Conservation (phyloP, 2,888 invertebrate genomes). For the Dusona sp. region DNA sequence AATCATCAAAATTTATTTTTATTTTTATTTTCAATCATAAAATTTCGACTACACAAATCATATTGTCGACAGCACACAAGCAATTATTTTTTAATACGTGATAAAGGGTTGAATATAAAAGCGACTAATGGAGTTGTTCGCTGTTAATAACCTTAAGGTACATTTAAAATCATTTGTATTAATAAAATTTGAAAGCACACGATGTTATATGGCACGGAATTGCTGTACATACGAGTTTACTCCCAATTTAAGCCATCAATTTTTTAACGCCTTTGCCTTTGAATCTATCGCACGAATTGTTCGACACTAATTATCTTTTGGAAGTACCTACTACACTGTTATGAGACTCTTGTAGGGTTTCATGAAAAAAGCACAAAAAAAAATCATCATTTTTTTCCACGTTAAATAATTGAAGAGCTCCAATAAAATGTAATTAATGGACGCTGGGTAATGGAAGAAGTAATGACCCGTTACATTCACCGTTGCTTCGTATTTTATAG, state of each 20-base stretch:
- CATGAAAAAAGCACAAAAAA: neutral
- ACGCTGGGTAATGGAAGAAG: constrained; percentile 13
- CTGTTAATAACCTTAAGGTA: neutral
- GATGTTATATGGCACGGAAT: neutral
- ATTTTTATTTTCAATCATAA: neutral
- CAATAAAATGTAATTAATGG: constrained; percentile 15
- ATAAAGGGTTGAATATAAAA: neutral
- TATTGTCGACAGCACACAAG: neutral
- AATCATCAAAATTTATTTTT: neutral
- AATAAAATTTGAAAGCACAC: neutral
- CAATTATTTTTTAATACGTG: neutral
- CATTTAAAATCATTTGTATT: neutral
- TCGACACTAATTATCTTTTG: neutral
- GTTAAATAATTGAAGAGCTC: neutral
- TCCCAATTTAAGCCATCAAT: neutral
- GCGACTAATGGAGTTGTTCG: neutral
- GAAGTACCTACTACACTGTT: neutral
- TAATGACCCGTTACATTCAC: constrained; percentile 9
- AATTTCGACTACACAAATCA: neutral
- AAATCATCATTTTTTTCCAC: neutral
- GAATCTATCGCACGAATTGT: neutral
- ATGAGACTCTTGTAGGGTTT: neutral
- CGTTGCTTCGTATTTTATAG: neutral
- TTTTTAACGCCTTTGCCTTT: neutral
- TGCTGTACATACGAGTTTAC: neutral